Evolutionary conservation across 2,888 invertebrate species (phyloP).

Genomic region (Sicus ferrugineus): DNA sequence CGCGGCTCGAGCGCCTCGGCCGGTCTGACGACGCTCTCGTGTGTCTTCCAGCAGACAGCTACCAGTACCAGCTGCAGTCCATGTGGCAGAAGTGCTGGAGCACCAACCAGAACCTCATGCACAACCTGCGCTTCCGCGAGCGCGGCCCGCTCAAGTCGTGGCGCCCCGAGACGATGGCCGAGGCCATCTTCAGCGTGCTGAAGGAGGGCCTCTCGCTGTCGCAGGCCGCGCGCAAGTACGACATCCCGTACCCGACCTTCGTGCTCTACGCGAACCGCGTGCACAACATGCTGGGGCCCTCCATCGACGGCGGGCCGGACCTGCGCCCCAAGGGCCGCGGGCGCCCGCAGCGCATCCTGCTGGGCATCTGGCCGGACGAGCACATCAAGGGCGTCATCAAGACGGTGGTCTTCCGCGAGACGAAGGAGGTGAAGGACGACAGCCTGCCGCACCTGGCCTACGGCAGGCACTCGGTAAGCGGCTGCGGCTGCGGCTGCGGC

Average conservation of each 20-base stretch:
- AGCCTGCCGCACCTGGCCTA: slow-evolving; percentile 66
- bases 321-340: slow-evolving; percentile 91
- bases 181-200: slow-evolving; percentile 90
- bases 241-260: slow-evolving; percentile 94
- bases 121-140: slow-evolving; percentile 89
- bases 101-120: slow-evolving; percentile 89
- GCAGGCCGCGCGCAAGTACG: slow-evolving; percentile 91
- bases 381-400: slow-evolving; percentile 92
- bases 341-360: slow-evolving; percentile 86
- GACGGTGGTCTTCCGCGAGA: slow-evolving; percentile 90
- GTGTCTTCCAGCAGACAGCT: slow-evolving; percentile 76
- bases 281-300: slow-evolving; percentile 93
- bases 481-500: slow-evolving; percentile 27
- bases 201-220: slow-evolving; percentile 89
- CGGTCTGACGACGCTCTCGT: neutral
- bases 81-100: slow-evolving; percentile 98
- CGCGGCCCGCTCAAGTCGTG: slow-evolving; percentile 91
- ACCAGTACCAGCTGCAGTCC: slow-evolving; percentile 92
- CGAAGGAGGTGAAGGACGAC: slow-evolving; percentile 82
- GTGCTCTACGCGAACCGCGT: slow-evolving; percentile 92
- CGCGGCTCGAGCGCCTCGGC: neutral
- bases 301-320: slow-evolving; percentile 90
- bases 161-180: slow-evolving; percentile 94
- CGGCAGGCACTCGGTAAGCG: slow-evolving; percentile 71
- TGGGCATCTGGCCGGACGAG: slow-evolving; percentile 94